Base-by-base conservation (phyloP, 2,113 vertebrate species). In the Protobothrops flavoviridis region DNA sequence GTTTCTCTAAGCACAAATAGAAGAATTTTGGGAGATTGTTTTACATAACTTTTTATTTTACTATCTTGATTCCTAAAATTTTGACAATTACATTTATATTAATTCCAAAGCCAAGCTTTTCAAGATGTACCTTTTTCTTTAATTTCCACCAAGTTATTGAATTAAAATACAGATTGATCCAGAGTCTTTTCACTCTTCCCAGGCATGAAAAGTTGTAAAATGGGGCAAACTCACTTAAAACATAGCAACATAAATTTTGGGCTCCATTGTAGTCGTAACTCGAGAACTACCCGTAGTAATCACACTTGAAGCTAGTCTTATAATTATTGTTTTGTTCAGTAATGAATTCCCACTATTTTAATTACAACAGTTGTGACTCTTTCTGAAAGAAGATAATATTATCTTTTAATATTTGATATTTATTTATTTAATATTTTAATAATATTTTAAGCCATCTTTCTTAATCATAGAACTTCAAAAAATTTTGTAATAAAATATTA, bases 1-100 rank as follows among this genome's bases (percentile, higher is more conserved):
- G 59, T 26, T 61, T 61, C 59, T 61, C 59, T 61, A 29, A 61
- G 26, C 61, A 64, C 61, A 64, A 29, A 64, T 64, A 64, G 61
- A 64, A 64, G 26, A 29, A 64, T 29, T 64, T 64, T 64, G 26
- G 11, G 61, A 64, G 26, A 64, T 29, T 4, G 26, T 64, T 64
- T 64, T 29, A 64, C 26, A 29, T 11, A 92, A 50, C 64, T 55
- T 15, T 29, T 23, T 23, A 43, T 88, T 29, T 74, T 53, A 91
- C 64, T 7, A n/a, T 56, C 81, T 21, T 89, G 50, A 89, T 92
- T 92, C 33, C 56, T 52, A 4, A 92, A 92, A 92, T 23, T 89
- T 45, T 29, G 39, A 6, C 23, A 92, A 33, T 92, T 26, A 33
- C 33, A n/a, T 64, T 64, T 64, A 53, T 88, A 13, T 64, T 64